These are phyloP conservation scores for Lapara coniferarum DNA, from an alignment of 2,888 invertebrate species.

Conservation along the genomic window DNA sequence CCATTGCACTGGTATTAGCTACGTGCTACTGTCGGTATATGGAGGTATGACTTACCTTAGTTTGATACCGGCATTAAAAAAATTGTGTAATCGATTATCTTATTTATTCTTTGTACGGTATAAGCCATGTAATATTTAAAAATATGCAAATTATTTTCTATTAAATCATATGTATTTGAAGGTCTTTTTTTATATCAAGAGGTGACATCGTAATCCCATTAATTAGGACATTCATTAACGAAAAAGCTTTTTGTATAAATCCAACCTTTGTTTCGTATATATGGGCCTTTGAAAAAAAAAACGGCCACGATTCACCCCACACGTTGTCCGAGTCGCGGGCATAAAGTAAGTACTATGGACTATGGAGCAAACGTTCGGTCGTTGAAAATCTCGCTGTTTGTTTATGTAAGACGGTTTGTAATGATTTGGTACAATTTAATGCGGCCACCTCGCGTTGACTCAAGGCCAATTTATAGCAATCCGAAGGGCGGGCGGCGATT, in stretches of 20 bases:
- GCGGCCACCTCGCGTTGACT: constrained; percentile 53
- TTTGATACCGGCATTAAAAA: neutral
- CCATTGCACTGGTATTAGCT: no score
- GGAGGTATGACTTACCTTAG: no score
- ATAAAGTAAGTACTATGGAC: neutral
- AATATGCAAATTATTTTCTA: neutral
- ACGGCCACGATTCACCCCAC: neutral
- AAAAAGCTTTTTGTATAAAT: neutral
- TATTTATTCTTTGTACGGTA: neutral
- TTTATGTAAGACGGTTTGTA: constrained; percentile 17
- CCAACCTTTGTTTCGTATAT: neutral
- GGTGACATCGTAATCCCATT: no score
- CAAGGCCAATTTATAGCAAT: constrained; percentile 59
- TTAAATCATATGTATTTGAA: neutral
- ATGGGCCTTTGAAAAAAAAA: neutral
- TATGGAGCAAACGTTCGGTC: neutral
- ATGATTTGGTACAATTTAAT: constrained; percentile 46
- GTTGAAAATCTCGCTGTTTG: constrained; percentile 11
- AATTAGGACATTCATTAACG: no score
- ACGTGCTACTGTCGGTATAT: neutral
- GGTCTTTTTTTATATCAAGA: neutral
- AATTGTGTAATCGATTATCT: no score
- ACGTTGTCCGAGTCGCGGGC: neutral
- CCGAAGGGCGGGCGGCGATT: constrained; percentile 67
- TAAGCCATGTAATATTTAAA: neutral